Evolutionary conservation across 2,113 vertebrate genomes (phyloP).

Genomic region (Sarotherodon lohbergeri): DNA sequence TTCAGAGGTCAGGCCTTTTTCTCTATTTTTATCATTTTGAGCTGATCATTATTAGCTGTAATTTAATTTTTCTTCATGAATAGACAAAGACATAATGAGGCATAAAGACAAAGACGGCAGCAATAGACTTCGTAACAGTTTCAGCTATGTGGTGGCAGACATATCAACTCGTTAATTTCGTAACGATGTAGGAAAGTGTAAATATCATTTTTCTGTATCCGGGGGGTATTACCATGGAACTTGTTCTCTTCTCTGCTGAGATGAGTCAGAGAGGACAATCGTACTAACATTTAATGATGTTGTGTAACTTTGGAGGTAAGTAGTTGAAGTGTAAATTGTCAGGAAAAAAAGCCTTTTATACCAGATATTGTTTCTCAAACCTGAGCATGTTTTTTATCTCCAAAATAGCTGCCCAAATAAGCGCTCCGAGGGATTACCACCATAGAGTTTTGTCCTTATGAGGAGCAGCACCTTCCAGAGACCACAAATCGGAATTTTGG

Average conservation of each 20-base stretch:
- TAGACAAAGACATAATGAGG: not conserved
- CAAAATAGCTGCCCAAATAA: not conserved
- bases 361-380: not conserved
- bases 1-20: not conserved
- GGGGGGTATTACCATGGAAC: not conserved
- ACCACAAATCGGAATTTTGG: not conserved
- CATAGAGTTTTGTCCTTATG: not conserved
- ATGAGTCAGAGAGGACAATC: not conserved
- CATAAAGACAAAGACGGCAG: not conserved
- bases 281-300: not conserved
- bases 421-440: fast-evolving
- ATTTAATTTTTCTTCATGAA: not conserved
- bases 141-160: not conserved
- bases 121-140: not conserved
- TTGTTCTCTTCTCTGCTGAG: not conserved
- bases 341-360: not conserved
- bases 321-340: not conserved
- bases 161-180: not conserved
- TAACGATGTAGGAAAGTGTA: not conserved
- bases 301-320: not conserved
- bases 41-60: not conserved
- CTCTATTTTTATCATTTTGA: not conserved
- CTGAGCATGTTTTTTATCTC: not conserved
- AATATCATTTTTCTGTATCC: not conserved
- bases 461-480: not conserved